phyloP scores from a whole-genome alignment of 2,888 invertebrate species.

The Galerucella calmariensis region DNA sequence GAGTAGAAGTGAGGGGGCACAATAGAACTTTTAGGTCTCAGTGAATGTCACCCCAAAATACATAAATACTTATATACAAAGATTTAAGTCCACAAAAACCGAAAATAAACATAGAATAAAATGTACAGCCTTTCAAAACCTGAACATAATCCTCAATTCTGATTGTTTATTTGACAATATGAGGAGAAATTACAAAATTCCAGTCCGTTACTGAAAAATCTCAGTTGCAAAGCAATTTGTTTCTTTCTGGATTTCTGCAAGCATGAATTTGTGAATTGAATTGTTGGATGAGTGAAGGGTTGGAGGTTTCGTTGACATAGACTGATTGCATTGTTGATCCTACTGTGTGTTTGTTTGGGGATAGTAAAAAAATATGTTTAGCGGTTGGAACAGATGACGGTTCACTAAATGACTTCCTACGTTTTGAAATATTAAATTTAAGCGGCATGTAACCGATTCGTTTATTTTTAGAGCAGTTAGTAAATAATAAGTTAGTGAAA shows the following conservation, averaged over 20 bases:
- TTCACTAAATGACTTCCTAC: not conserved
- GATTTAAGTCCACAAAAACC: too few relatives aligned
- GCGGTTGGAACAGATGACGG: not conserved
- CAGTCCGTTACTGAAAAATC: not conserved
- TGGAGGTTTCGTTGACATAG: not conserved
- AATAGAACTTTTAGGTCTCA: too few relatives aligned
- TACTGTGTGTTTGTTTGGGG: not conserved
- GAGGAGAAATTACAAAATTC: not conserved
- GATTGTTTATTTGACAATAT: too few relatives aligned
- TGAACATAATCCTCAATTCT: too few relatives aligned
- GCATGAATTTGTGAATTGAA: constrained; percentile 4
- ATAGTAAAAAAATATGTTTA: not conserved
- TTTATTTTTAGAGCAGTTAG: too few relatives aligned
- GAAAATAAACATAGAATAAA: too few relatives aligned
- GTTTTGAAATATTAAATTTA: not conserved
- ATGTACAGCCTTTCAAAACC: too few relatives aligned
- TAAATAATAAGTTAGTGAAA: too few relatives aligned
- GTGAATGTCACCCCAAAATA: too few relatives aligned
- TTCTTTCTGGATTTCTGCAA: not conserved
- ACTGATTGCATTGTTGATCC: not conserved
- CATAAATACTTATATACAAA: too few relatives aligned
- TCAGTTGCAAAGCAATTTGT: not conserved
- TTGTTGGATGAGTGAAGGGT: not conserved
- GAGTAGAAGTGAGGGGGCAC: too few relatives aligned
- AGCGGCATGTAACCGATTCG: not conserved